Evolutionary conservation across 2,797 vertebrate species (phyloP), one percentile per base, ranked within the genome.

Genomic region (Neopelma chrysocephalum): DNA sequence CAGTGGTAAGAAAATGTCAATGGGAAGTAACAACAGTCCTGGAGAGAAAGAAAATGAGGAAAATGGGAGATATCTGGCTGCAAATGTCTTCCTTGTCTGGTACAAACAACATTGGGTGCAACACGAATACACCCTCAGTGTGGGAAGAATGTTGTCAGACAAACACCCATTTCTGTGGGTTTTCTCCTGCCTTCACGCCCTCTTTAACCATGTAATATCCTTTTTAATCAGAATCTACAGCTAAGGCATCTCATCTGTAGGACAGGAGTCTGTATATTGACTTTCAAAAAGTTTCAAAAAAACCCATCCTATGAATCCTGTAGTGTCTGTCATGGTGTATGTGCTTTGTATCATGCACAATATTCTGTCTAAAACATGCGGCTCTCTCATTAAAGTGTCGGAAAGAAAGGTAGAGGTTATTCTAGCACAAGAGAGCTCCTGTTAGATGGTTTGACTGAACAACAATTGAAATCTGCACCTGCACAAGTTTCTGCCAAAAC

Each of bases 401-500:
- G 78, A 94, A 94, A 94, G 64, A 93, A 95, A 97, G 72, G 82
- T 79, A 42, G 38, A 73, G n/a, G 64, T 90, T 96, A 82, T 93
- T 97, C 70, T 89, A 90, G 61, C 87, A 97, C 68, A 87, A 96
- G 84, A 95, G 73, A 95, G 79, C 94, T 97, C 85, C 97, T 97
- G 96, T 96, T 97, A 77, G 3, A 75, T 84, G 82, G 71, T 93
- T 94, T 96, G 91, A 80, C 71, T 89, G 86, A 93, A 69, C 91
- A 85, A 77, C 89, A 92, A 96, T 92, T 90, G 96, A 95, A 94
- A 95, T 93, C 92, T 96, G 89, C 87, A 97, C 96, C 96, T 97
- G 96, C 82, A 79, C 70, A 47, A 38, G 31, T 82, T 94, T 90
- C 93, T 97, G 96, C 94, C 97, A 97, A 95, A 95, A 82, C 82